Evolutionary conservation across 23 tunicate species (phyloP), one percentile per base, ranked within the genome.

Genomic region (Styela clava): DNA sequence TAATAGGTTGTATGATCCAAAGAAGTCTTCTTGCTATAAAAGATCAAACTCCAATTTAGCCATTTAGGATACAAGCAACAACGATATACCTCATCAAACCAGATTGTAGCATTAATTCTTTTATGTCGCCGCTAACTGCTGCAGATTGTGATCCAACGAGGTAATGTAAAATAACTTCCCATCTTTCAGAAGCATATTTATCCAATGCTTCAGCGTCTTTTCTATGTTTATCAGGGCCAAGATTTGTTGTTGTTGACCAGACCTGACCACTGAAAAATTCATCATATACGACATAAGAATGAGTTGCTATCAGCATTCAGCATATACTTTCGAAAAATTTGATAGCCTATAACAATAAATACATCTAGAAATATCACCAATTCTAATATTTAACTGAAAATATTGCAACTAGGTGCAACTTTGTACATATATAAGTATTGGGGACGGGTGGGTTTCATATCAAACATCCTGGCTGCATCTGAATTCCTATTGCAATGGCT

Each of bases 111-210:
- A 86, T 73, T 7, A 91, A 76, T 79, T 91, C 97, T 73, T 86
- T 83, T 23, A 91, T 33, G 64, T 91, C 97, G 61, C 88, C 87
- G 67, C 91, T 83, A 2, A 91, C 79, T 12, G 68, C 85, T 16
- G 85, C 83, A 25, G 80, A 31, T 33, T 79, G 78, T 52, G 97
- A 86, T 2, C 91, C 91, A n/a, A 91, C 97, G 35, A 93, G 74
- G 63, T 81, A 87, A 69, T 87, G 98, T 2, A 93, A 80, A n/a
- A 93, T 24, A 32, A 85, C 77, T 63, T 89, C 98, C 98, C 98
- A 94, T 71, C 95, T 71, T 69, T 94, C 95, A 24, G 67, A 69
- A 2, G 92, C 85, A 79, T 94, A 94, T 79, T 89, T 86, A 20
- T 89, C 95, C 22, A 94, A 67, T n/a, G 83, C 74, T 24, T 85